phyloP scores from a whole-genome alignment of 1,140 invertebrate genomes.

The Drosophila subobscura region DNA sequence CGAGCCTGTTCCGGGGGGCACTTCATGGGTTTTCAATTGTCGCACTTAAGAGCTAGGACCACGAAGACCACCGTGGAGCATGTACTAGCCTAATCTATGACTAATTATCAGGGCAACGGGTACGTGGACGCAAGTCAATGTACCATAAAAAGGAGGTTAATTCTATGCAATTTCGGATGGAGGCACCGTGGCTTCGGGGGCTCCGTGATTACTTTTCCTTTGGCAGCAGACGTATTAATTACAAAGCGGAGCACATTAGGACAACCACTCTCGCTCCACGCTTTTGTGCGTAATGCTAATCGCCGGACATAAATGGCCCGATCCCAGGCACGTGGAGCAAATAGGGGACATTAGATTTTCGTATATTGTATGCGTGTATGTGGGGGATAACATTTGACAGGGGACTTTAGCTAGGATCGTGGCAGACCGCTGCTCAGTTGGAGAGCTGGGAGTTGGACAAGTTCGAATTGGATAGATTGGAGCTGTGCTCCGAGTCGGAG shows the following conservation, averaged over 20 bases:
- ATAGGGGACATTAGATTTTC: slow-evolving; percentile 27
- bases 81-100: slow-evolving; percentile 43
- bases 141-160: slow-evolving; percentile 58
- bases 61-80: neutral
- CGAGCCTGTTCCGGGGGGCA: neutral
- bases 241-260: slow-evolving; percentile 46
- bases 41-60: slow-evolving; percentile 14
- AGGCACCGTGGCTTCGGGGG: neutral
- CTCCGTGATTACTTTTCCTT: slow-evolving; percentile 46
- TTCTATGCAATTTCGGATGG: slow-evolving; percentile 49
- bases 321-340: neutral
- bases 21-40: slow-evolving; percentile 64
- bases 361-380: slow-evolving; percentile 52
- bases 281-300: slow-evolving; percentile 28
- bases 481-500: slow-evolving; percentile 71
- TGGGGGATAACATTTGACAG: slow-evolving; percentile 57
- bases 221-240: slow-evolving; percentile 56
- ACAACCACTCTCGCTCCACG: slow-evolving; percentile 13
- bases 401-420: slow-evolving; percentile 6
- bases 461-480: slow-evolving; percentile 65
- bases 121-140: slow-evolving; percentile 36
- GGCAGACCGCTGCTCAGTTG: slow-evolving; percentile 33
- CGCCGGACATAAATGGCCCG: slow-evolving; percentile 29
- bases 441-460: slow-evolving; percentile 65
- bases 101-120: slow-evolving; percentile 44